phyloP scores from a whole-genome alignment of 2,113 vertebrate genomes.

The Plectropomus leopardus region DNA sequence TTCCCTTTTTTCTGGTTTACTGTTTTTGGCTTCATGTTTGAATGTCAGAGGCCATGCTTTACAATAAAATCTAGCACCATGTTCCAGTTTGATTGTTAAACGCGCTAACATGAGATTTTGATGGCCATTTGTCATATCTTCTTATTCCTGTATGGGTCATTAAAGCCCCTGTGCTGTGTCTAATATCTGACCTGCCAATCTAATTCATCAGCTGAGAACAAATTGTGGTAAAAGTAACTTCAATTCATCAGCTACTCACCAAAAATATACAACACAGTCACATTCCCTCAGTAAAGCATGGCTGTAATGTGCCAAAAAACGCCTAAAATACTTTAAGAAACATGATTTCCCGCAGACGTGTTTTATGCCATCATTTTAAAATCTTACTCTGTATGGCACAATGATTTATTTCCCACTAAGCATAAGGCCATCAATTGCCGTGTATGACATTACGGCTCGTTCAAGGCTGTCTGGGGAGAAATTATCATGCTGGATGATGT shows the following conservation, averaged over 20 bases:
- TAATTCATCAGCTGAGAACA: conserved; percentile 28
- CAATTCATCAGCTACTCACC: conserved; percentile 30
- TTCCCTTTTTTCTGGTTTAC: background rate
- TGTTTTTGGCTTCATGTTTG: background rate
- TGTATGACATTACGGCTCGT: conserved; percentile 63
- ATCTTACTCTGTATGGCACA: background rate
- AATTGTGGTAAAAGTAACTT: conserved; percentile 31
- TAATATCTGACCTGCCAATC: conserved; percentile 43
- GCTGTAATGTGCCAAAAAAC: conserved; percentile 21
- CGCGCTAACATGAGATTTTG: conserved; percentile 26
- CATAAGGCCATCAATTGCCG: conserved; percentile 53
- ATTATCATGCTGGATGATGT: conserved; percentile 62
- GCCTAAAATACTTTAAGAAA: conserved; percentile 1
- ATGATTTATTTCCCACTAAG: conserved; percentile 61
- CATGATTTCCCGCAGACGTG: conserved; percentile 8
- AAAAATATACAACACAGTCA: background rate
- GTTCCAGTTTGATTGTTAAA: conserved; percentile 2
- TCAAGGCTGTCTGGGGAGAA: conserved; percentile 69
- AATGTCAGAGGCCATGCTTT: conserved; percentile 5
- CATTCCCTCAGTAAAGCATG: conserved; percentile 8
- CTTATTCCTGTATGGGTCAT: conserved; percentile 5
- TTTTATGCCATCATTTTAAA: conserved; percentile 24
- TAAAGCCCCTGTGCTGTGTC: conserved; percentile 10
- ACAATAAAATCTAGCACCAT: background rate
- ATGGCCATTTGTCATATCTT: conserved; percentile 37